phyloP scores from a whole-genome alignment of 2,888 invertebrate species.

The Bedellia somnulentella region DNA sequence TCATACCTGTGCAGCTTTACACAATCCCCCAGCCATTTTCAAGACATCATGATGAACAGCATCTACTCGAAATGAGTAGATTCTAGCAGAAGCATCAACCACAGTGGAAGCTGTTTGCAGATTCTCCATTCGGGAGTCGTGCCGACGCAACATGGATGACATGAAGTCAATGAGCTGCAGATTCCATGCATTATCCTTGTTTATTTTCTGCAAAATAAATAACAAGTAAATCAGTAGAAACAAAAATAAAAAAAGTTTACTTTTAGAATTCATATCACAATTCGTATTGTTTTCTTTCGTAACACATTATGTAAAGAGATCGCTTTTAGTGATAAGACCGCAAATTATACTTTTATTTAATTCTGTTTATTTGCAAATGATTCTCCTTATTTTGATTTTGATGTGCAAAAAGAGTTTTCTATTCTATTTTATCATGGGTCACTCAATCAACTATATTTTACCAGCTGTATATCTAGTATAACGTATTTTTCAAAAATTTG shows the following conservation, averaged over 20 bases:
- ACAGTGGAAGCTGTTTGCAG: conserved; percentile 82
- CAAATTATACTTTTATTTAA: no score
- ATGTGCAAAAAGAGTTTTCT: no score
- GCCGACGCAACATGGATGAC: conserved; percentile 71
- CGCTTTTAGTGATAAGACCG: no score
- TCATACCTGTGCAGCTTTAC: conserved; percentile 48
- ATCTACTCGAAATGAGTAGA: conserved; percentile 87
- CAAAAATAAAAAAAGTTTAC: background rate
- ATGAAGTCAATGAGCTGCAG: conserved; percentile 85
- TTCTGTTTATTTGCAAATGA: no score
- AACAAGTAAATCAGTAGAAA: background rate
- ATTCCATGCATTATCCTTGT: conserved; percentile 85
- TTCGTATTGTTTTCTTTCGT: background rate
- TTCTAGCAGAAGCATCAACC: conserved; percentile 85
- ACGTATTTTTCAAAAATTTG: no score
- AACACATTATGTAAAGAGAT: no score
- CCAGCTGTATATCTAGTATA: no score
- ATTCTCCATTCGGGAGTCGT: conserved; percentile 70
- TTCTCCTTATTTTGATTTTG: no score
- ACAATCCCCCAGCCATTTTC: conserved; percentile 73
- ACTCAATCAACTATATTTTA: no score
- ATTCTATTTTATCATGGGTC: no score
- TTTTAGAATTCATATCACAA: no score
- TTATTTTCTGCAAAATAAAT: conserved; percentile 73
- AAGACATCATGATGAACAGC: conserved; percentile 78